These are phyloP conservation scores for Lasiommata megera DNA, from an alignment of 2,888 invertebrate species.

Conservation along the genomic window DNA sequence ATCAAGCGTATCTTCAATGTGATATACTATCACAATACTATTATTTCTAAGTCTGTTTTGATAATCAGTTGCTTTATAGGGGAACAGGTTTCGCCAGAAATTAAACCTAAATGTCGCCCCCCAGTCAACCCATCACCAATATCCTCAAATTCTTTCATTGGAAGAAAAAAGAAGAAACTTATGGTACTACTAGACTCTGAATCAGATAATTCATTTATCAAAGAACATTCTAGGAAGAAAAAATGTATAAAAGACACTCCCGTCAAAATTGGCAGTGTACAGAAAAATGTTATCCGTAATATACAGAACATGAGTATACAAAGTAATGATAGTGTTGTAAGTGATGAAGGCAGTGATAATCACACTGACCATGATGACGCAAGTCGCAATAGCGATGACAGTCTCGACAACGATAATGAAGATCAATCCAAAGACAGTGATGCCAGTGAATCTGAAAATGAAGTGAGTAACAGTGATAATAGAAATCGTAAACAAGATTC, in stretches of 20 bases:
- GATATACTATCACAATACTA: no score
- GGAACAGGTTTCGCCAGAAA: slow-evolving; percentile 62
- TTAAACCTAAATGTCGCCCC: slow-evolving; percentile 53
- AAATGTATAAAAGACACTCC: slow-evolving; percentile 70
- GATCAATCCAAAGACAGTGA: background rate
- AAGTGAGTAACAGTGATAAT: background rate
- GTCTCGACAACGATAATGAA: background rate
- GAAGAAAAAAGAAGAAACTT: slow-evolving; percentile 58
- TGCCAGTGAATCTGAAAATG: slow-evolving; percentile 12
- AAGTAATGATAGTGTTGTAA: slow-evolving; percentile 31
- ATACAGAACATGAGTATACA: slow-evolving; percentile 34
- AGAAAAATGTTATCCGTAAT: slow-evolving; percentile 15
- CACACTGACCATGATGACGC: slow-evolving; percentile 25
- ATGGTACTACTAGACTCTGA: slow-evolving; percentile 64
- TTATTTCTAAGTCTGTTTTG: background rate
- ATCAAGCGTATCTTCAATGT: no score
- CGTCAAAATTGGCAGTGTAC: slow-evolving; percentile 44
- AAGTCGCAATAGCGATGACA: slow-evolving; percentile 21
- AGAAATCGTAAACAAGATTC: background rate
- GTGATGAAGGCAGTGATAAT: slow-evolving; percentile 28
- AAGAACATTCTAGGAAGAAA: slow-evolving; percentile 56
- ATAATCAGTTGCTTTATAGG: background rate
- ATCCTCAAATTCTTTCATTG: slow-evolving; percentile 46
- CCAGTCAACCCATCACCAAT: slow-evolving; percentile 40
- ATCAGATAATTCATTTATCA: slow-evolving; percentile 65